Conservation (phyloP, 2,888 invertebrate species). For the Lagria hirta region DNA sequence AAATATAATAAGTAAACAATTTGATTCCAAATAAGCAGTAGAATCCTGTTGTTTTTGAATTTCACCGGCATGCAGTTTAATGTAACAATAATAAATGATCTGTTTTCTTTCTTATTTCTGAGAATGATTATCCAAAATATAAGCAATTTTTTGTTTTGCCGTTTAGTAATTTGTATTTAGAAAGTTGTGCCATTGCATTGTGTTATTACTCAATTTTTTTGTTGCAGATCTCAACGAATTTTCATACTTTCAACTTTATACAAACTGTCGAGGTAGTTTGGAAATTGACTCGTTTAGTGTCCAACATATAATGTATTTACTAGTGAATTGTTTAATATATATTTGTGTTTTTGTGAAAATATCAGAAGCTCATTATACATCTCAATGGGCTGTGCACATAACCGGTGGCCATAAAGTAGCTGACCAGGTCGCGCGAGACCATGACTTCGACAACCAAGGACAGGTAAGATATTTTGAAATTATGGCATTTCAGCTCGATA, state of each 20-base stretch:
- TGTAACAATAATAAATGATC: too few species aligned
- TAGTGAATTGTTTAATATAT: constrained; percentile 35
- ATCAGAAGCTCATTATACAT: constrained; percentile 63
- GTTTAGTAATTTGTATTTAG: too few species aligned
- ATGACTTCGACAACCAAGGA: constrained; percentile 83
- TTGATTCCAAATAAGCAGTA: too few species aligned
- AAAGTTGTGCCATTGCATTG: too few species aligned
- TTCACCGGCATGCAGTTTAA: too few species aligned
- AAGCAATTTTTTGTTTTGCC: too few species aligned
- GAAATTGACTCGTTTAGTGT: constrained; percentile 21
- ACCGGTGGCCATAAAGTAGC: constrained; percentile 67
- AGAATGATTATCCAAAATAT: too few species aligned
- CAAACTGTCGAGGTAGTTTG: constrained; percentile 23
- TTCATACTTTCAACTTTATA: constrained; percentile 26
- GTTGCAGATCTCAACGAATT: constrained; percentile 28
- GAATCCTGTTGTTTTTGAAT: too few species aligned
- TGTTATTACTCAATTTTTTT: too few species aligned
- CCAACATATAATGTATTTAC: constrained; percentile 41
- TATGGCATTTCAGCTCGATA: constrained; percentile 29
- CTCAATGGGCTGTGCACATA: constrained; percentile 86
- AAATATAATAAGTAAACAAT: too few species aligned
- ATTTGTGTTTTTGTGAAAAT: constrained; percentile 38
- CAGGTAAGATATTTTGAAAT: constrained; percentile 63
- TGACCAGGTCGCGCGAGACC: constrained; percentile 73
- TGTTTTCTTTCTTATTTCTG: too few species aligned